phyloP scores from a whole-genome alignment of 2,797 vertebrate species.

The Potorous gilbertii region DNA sequence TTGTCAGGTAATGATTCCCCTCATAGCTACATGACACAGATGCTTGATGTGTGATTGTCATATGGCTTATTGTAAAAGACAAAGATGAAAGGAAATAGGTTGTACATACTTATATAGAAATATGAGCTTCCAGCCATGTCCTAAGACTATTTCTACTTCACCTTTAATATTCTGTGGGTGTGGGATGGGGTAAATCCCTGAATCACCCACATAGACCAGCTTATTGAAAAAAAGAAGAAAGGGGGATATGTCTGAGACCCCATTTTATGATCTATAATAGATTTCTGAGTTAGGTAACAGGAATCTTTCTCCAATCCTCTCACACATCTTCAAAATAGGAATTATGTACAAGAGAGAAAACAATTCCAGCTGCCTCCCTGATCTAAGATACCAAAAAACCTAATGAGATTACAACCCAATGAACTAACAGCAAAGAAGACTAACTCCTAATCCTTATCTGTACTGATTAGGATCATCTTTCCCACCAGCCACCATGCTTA shows the following conservation, averaged over 20 bases:
- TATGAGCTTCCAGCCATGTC: neutral
- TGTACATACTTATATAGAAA: neutral
- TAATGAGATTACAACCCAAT: neutral
- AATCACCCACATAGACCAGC: neutral
- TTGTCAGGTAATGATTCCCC: neutral
- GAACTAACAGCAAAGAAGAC: neutral
- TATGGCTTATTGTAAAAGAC: neutral
- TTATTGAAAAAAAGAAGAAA: neutral
- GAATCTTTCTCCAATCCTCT: neutral
- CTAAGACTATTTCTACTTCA: neutral
- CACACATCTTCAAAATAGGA: neutral
- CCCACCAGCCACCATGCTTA: neutral
- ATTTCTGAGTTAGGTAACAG: neutral
- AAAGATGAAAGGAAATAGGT: neutral
- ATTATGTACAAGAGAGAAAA: neutral
- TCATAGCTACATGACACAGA: neutral
- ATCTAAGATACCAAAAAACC: neutral
- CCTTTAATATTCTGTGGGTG: neutral
- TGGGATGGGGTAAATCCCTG: neutral
- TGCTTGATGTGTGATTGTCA: neutral
- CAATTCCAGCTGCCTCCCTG: neutral
- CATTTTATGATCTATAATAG: neutral
- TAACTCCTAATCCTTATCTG: neutral
- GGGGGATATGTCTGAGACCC: neutral
- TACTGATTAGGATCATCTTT: neutral